Percentiles rank a stretch among this genome's conserved stretches.
These are phyloP conservation scores for Conus ventricosus DNA, from an alignment of 1,140 invertebrate species.

Conservation along the genomic window DNA sequence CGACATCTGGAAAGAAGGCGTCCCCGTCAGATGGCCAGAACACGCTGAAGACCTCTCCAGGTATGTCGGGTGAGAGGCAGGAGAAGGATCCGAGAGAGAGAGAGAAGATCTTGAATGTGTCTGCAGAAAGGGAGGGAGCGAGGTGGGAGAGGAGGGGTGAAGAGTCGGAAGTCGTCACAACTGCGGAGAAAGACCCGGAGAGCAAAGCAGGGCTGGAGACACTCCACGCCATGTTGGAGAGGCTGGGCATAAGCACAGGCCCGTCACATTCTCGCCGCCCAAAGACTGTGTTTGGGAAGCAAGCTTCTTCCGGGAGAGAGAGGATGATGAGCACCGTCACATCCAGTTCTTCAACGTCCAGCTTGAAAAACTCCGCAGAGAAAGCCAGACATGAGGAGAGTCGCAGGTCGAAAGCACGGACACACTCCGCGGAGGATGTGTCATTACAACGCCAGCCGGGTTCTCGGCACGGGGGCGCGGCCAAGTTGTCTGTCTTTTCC, in stretches of 20 bases:
- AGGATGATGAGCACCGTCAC: background rate
- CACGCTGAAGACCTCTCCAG: background rate
- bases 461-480: background rate
- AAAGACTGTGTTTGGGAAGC: background rate
- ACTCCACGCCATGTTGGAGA: conserved; percentile 5
- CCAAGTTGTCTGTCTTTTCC: background rate
- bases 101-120: background rate
- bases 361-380: background rate
- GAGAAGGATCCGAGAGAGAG: background rate
- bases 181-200: background rate
- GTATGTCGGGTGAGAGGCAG: background rate
- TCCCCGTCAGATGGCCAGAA: background rate
- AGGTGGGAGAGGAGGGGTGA: background rate
- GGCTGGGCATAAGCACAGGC: background rate
- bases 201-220: background rate
- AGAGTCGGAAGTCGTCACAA: background rate
- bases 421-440: background rate
- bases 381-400: background rate
- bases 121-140: background rate
- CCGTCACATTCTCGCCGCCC: background rate
- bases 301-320: background rate
- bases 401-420: background rate
- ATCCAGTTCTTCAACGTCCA: background rate
- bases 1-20: background rate
- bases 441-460: background rate